Conservation (phyloP, 2,888 invertebrate genomes). For the Ariolimax columbianus region DNA sequence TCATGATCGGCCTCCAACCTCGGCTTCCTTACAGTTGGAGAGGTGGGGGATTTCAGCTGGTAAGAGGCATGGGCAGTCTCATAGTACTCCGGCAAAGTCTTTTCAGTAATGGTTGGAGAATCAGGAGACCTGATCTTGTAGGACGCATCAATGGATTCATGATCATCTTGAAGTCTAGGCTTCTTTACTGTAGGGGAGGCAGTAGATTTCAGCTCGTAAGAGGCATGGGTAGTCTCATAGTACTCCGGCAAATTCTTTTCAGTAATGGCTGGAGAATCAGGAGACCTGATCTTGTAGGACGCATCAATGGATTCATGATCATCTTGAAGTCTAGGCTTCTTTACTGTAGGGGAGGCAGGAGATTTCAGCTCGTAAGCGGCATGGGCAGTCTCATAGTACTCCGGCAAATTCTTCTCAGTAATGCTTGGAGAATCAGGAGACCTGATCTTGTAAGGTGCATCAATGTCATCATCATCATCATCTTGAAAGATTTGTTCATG, state of each 20-base stretch:
- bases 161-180: neutral
- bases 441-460: neutral
- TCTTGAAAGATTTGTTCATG: neutral
- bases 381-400: constrained; percentile 5
- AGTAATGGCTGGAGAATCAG: neutral
- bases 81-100: neutral
- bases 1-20: neutral
- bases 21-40: neutral
- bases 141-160: neutral
- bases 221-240: neutral
- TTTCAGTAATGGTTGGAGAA: neutral
- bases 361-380: constrained; percentile 1
- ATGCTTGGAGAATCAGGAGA: neutral
- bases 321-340: neutral
- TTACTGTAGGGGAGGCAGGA: neutral
- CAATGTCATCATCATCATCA: neutral
- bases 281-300: neutral
- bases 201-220: neutral
- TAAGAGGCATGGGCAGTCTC: neutral
- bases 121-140: neutral
- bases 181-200: neutral
- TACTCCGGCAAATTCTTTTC: neutral
- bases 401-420: neutral
- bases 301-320: neutral
- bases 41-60: neutral